phyloP scores from a whole-genome alignment of 2,113 vertebrate species.

The Amphiprion percula region DNA sequence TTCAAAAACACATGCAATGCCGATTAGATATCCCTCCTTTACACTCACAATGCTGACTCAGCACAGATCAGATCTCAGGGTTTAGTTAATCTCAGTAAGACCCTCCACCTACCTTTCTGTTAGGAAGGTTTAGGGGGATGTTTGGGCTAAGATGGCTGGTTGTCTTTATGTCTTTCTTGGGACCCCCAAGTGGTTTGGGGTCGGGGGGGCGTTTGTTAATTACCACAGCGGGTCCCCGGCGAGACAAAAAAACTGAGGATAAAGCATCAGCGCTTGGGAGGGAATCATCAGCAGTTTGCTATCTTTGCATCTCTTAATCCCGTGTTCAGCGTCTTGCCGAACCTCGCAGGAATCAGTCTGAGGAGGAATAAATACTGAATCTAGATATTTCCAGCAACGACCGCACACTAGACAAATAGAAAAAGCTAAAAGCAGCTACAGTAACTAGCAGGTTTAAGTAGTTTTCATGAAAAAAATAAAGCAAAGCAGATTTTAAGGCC shows the following conservation, averaged over 20 bases:
- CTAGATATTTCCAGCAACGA: slow-evolving; percentile 26
- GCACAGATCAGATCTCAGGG: slow-evolving; percentile 59
- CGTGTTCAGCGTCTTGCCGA: slow-evolving; percentile 32
- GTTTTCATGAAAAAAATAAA: background rate
- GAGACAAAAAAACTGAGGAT: slow-evolving; percentile 43
- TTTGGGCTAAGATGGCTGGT: slow-evolving; percentile 10
- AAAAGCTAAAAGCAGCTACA: background rate
- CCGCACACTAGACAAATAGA: background rate
- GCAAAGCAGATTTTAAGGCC: background rate
- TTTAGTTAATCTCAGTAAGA: slow-evolving; percentile 37
- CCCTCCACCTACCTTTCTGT: slow-evolving; percentile 38
- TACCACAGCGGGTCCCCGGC: slow-evolving; percentile 22
- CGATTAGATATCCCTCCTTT: background rate
- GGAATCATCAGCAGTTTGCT: slow-evolving; percentile 49
- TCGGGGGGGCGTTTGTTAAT: slow-evolving; percentile 44
- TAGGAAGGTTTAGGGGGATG: slow-evolving; percentile 20
- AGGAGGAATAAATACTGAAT: slow-evolving; percentile 36
- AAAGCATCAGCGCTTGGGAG: slow-evolving; percentile 19
- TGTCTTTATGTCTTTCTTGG: slow-evolving; percentile 19
- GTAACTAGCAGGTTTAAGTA: background rate
- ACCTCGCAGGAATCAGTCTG: slow-evolving; percentile 34
- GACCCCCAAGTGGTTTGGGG: slow-evolving; percentile 13
- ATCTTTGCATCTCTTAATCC: slow-evolving; percentile 56
- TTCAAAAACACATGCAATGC: slow-evolving; percentile 1
- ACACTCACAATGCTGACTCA: slow-evolving; percentile 63